A percentile compares a stretch with the other conserved stretches of the same genome.
Evolutionary conservation across 2,113 vertebrate species (phyloP).

Genomic region (Coracopsis vasa): DNA sequence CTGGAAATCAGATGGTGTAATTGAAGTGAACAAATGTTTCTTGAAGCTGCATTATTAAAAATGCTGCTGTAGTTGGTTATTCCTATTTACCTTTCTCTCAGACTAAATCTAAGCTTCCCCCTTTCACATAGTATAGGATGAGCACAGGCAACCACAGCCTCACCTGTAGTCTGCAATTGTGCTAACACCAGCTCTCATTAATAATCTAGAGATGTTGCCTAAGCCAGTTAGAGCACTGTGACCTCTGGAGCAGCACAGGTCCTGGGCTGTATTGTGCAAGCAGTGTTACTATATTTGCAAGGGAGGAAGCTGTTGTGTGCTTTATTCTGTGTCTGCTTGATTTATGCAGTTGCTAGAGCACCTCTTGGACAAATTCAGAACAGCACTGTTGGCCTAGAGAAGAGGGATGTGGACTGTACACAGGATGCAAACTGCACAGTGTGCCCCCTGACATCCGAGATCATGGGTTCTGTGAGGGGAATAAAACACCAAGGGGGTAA

Average conservation of each 20-base stretch:
- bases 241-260: not conserved
- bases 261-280: not conserved
- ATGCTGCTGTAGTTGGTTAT: not conserved
- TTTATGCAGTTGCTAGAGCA: not conserved
- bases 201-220: not conserved
- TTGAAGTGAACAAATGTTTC: not conserved
- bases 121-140: not conserved
- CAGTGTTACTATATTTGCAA: not conserved
- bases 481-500: not conserved
- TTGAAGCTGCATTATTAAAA: not conserved
- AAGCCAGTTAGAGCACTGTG: not conserved
- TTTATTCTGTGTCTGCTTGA: not conserved
- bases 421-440: not conserved
- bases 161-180: not conserved
- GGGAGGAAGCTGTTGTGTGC: not conserved
- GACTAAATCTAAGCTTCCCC: not conserved
- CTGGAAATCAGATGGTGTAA: constrained; percentile 9
- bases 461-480: not conserved
- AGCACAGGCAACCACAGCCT: not conserved
- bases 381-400: not conserved
- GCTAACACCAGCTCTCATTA: not conserved
- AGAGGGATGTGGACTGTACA: not conserved
- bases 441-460: not conserved
- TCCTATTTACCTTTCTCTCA: not conserved
- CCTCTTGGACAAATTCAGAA: not conserved